Percentiles rank a stretch among this genome's conserved stretches.
Conservation (phyloP, 2,888 invertebrate genomes). For the Sminthurinus aureus region DNA sequence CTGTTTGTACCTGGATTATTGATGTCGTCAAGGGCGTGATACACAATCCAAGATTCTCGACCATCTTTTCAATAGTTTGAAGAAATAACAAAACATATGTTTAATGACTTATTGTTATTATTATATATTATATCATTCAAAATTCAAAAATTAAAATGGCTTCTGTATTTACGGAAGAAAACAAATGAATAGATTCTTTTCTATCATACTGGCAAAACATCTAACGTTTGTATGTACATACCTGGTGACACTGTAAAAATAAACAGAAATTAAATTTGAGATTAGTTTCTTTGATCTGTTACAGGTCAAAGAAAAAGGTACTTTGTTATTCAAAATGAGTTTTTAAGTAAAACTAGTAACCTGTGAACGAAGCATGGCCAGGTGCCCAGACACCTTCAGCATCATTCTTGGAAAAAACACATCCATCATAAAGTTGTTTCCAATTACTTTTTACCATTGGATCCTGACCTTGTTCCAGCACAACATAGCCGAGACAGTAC, state of each 20-base stretch:
- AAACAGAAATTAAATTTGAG: no score
- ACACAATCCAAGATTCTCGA: slow-evolving; percentile 54
- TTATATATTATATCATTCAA: no score
- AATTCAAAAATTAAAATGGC: not conserved
- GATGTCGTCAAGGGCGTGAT: slow-evolving; percentile 52
- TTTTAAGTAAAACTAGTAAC: no score
- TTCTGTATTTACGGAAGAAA: no score
- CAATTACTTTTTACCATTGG: slow-evolving; percentile 29
- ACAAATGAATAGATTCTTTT: no score
- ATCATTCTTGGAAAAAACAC: slow-evolving; percentile 27
- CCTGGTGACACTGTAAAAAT: no score
- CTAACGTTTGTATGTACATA: no score
- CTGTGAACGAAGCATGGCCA: slow-evolving; percentile 33
- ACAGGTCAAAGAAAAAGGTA: no score
- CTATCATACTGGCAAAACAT: no score
- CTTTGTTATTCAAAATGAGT: no score
- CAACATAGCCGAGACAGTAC: slow-evolving; percentile 56
- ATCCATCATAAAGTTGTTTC: slow-evolving; percentile 11
- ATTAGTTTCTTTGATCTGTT: no score
- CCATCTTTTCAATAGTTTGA: slow-evolving; percentile 44
- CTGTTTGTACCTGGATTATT: slow-evolving; percentile 50
- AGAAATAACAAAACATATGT: not conserved
- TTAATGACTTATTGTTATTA: not conserved
- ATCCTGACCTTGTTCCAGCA: slow-evolving; percentile 25
- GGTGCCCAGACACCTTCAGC: slow-evolving; percentile 20